phyloP scores from a whole-genome alignment of 2,797 vertebrate genomes.

The Brotula barbata region DNA sequence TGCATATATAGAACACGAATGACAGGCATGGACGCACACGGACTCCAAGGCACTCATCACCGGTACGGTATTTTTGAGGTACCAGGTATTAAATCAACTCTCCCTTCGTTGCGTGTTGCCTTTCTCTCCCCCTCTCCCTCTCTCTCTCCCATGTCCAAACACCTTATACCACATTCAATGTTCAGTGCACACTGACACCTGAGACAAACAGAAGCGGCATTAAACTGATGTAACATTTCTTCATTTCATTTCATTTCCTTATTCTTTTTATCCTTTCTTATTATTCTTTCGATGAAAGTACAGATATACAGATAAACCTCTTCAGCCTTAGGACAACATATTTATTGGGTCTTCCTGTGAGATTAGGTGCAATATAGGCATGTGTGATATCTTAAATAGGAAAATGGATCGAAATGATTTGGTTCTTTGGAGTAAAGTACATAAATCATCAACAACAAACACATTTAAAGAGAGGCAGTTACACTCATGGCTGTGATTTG shows the following conservation, averaged over 20 bases:
- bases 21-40: constrained; percentile 24
- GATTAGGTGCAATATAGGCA: neutral
- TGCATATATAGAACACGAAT: too few relatives aligned
- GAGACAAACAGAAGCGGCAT: neutral
- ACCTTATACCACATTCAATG: neutral
- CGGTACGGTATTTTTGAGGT: neutral
- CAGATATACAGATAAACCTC: too few relatives aligned
- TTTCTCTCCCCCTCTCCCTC: neutral
- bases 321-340: neutral
- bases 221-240: neutral
- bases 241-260: neutral
- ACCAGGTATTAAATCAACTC: constrained; percentile 15
- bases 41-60: constrained; percentile 10
- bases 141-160: constrained; percentile 4
- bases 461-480: neutral
- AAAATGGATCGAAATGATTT: neutral
- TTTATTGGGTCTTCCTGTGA: neutral
- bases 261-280: too few relatives aligned
- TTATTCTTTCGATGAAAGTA: too few relatives aligned
- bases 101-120: neutral
- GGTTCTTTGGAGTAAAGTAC: neutral
- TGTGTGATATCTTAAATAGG: neutral
- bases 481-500: too few relatives aligned
- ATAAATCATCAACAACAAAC: neutral
- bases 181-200: constrained; percentile 5